Evolutionary conservation across 2,888 invertebrate genomes (phyloP).

Genomic region (Choristoneura rosaceana): DNA sequence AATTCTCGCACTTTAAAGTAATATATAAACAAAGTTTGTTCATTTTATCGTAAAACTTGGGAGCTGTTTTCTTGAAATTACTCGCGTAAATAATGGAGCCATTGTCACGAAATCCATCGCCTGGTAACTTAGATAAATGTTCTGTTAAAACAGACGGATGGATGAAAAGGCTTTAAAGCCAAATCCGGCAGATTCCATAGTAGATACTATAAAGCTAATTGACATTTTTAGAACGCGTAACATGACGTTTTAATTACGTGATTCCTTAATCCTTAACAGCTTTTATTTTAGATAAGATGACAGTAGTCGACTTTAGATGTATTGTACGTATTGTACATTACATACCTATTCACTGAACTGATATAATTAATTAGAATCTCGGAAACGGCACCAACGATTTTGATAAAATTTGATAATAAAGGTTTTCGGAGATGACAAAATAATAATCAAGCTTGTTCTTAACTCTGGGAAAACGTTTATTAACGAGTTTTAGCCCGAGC

Average conservation of each 20-base stretch:
- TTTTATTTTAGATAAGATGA: not conserved
- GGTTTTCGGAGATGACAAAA: too few relatives aligned
- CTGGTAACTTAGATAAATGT: constrained; percentile 34
- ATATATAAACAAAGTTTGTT: constrained; percentile 24
- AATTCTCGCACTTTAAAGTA: constrained; percentile 28
- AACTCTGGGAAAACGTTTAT: too few relatives aligned
- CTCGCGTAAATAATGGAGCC: constrained; percentile 29
- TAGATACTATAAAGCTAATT: not conserved
- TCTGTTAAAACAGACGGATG: constrained; percentile 18
- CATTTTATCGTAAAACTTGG: constrained; percentile 26
- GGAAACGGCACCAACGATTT: too few relatives aligned
- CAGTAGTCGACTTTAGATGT: too few relatives aligned
- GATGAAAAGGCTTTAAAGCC: constrained; percentile 10
- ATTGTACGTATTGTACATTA: too few relatives aligned
- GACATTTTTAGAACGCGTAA: not conserved
- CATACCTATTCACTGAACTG: too few relatives aligned
- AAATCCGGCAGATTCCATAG: not conserved
- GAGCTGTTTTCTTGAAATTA: constrained; percentile 36
- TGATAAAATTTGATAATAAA: too few relatives aligned
- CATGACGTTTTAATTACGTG: not conserved
- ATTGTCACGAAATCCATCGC: constrained; percentile 35
- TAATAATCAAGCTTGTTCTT: too few relatives aligned
- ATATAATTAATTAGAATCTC: too few relatives aligned
- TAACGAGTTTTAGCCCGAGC: too few relatives aligned
- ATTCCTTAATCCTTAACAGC: not conserved